Evolutionary conservation across 2,888 invertebrate genomes (phyloP).

Genomic region (Lasioglossum morio): DNA sequence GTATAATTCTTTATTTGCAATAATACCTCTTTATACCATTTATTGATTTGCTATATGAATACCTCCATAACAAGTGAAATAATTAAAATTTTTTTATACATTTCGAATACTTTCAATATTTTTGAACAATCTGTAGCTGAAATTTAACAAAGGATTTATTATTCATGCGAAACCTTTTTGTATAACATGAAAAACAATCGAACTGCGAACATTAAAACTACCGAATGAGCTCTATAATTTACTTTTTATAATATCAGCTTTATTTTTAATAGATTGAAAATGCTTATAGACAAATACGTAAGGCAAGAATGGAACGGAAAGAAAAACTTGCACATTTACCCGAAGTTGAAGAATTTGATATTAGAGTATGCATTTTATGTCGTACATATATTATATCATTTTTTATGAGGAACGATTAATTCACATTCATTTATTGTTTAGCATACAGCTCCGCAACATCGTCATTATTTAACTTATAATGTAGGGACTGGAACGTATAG

Average conservation of each 20-base stretch:
- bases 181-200: not conserved
- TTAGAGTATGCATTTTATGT: conserved; percentile 85
- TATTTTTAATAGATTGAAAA: conserved; percentile 86
- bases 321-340: conserved; percentile 86
- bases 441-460: conserved; percentile 95
- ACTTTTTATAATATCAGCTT: not conserved
- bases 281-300: conserved; percentile 88
- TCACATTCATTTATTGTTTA: conserved; percentile 75
- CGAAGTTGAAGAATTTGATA: conserved; percentile 87
- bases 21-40: conserved; percentile 6
- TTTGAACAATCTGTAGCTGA: not conserved
- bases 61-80: not conserved
- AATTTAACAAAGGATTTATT: not conserved
- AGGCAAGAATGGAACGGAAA: conserved; percentile 65
- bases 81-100: not conserved
- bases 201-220: not conserved
- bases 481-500: conserved; percentile 92
- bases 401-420: conserved; percentile 9
- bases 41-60: not conserved
- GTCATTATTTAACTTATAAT: conserved; percentile 92
- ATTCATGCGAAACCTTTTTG: not conserved
- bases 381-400: not conserved
- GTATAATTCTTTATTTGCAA: not conserved
- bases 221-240: not conserved
- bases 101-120: not conserved